These are phyloP conservation scores for Sympetrum striolatum DNA, from an alignment of 2,888 invertebrate species.

Conservation along the genomic window DNA sequence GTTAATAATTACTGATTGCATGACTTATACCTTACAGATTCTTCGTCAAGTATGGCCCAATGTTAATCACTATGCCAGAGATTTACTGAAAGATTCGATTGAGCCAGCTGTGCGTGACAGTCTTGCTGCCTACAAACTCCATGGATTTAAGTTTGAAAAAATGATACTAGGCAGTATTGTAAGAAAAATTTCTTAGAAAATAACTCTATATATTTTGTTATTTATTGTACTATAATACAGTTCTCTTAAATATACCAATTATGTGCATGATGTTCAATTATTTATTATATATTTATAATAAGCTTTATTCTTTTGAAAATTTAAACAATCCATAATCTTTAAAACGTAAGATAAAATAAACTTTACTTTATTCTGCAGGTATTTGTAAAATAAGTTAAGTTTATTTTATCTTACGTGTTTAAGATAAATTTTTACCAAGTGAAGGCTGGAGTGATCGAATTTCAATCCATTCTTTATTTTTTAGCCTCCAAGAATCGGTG, in stretches of 20 bases:
- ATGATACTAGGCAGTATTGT: constrained; percentile 95
- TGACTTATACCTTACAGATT: constrained; percentile 65
- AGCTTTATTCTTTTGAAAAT: too few relatives aligned
- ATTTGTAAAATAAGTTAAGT: too few relatives aligned
- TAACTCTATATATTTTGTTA: background rate
- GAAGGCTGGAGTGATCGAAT: too few relatives aligned
- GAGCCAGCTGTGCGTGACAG: constrained; percentile 84
- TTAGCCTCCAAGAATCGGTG: constrained; percentile 91
- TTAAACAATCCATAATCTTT: too few relatives aligned
- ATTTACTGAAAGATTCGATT: constrained; percentile 82
- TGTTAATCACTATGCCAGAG: constrained; percentile 88
- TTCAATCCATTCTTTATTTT: constrained; percentile 52
- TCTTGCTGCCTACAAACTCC: constrained; percentile 84
- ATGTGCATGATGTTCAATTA: background rate
- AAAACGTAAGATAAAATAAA: too few relatives aligned
- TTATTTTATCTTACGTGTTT: too few relatives aligned
- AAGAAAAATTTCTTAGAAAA: constrained; percentile 58
- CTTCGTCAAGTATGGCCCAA: constrained; percentile 95
- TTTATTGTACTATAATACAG: constrained; percentile 14
- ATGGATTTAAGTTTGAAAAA: constrained; percentile 91
- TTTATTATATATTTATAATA: too few relatives aligned
- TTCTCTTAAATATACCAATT: background rate
- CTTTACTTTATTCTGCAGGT: too few relatives aligned
- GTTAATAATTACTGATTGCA: background rate
- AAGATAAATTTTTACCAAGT: too few relatives aligned